Percentiles rank a stretch among this genome's conserved stretches.
Evolutionary conservation across 2,113 vertebrate genomes (phyloP).

Genomic region (Damaliscus lunatus): DNA sequence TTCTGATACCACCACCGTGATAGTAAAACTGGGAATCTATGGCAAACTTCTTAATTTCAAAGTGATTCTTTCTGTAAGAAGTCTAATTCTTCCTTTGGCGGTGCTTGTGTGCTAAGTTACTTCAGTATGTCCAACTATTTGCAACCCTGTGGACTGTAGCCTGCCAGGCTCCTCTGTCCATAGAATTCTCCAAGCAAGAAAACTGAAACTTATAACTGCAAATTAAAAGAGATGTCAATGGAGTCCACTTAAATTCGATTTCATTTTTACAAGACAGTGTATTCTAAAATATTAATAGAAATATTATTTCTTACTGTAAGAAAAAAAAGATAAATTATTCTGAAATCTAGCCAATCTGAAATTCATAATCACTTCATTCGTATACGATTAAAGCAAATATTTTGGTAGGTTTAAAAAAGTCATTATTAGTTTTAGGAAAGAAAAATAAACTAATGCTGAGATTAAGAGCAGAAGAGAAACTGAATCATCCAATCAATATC

Average conservation of each 20-base stretch:
- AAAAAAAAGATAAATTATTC: background rate
- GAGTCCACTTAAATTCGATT: background rate
- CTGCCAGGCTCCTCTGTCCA: background rate
- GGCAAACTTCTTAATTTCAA: background rate
- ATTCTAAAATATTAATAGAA: background rate
- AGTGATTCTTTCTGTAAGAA: background rate
- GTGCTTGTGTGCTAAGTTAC: background rate
- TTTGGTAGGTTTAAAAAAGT: background rate
- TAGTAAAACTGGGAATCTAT: background rate
- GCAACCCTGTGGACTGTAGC: background rate
- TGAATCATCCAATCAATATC: conserved; percentile 14
- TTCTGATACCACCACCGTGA: background rate
- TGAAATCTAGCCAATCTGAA: conserved; percentile 37
- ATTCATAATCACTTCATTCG: conserved; percentile 34
- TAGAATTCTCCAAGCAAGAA: background rate
- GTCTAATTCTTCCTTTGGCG: background rate
- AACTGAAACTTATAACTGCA: background rate
- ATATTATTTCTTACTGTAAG: background rate
- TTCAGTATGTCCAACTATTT: background rate
- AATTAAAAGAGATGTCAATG: background rate
- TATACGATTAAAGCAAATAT: conserved; percentile 6
- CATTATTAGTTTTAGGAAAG: conserved; percentile 27
- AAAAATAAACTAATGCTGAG: conserved; percentile 4
- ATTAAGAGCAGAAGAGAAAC: conserved; percentile 34
- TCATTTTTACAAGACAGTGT: background rate